Evolutionary conservation across 2,888 invertebrate genomes (phyloP).

Genomic region (Dryococelus australis): DNA sequence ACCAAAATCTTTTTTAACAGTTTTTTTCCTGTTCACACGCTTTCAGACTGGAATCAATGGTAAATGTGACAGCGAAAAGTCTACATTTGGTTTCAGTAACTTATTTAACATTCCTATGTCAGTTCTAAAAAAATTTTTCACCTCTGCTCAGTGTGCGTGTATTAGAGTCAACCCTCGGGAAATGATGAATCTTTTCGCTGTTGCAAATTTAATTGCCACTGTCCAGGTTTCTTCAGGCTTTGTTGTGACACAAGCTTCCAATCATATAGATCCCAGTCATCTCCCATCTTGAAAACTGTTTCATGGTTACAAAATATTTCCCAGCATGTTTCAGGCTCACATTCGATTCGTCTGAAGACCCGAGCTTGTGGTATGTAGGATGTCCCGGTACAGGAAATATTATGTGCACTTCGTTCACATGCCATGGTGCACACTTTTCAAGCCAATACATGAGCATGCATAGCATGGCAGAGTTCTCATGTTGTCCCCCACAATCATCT

Average conservation of each 20-base stretch:
- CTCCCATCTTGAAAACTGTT: not conserved
- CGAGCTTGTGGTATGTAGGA: not conserved
- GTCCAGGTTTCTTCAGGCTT: not conserved
- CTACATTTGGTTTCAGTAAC: not conserved
- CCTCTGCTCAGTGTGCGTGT: not conserved
- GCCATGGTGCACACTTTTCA: not conserved
- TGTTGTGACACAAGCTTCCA: not conserved
- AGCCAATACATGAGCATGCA: conserved; percentile 21
- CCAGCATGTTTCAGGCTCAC: not conserved
- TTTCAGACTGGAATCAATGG: too few species aligned
- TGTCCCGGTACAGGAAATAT: conserved; percentile 4
- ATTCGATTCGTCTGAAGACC: not conserved
- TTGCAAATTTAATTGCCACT: not conserved
- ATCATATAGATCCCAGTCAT: not conserved
- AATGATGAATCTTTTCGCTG: not conserved
- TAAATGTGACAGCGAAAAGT: not conserved
- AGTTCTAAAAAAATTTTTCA: not conserved
- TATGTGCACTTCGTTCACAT: not conserved
- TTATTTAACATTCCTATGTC: not conserved
- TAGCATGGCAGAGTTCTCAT: conserved; percentile 22
- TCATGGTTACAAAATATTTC: not conserved
- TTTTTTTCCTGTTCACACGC: not conserved
- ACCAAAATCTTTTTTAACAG: not conserved
- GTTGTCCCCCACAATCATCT: conserved; percentile 25
- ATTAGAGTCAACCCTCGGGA: not conserved